Base-by-base conservation (phyloP, 2,888 invertebrate genomes). In the Dasysyrphus tricinctus region DNA sequence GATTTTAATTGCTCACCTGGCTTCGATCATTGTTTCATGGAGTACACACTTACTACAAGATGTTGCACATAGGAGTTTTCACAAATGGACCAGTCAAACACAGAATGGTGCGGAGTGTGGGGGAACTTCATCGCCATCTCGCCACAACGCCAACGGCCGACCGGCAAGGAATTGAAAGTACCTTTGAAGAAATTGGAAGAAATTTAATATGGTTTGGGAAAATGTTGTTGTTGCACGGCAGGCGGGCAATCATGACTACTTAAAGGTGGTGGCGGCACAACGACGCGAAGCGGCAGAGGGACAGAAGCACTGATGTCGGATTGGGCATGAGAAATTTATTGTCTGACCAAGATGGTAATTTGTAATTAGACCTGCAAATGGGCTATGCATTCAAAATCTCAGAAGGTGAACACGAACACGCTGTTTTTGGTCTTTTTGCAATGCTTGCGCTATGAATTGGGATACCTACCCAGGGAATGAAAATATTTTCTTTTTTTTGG, bases 1-100 rank as follows among this genome's bases (percentile, higher is more conserved):
- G 77, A 78, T 81, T 85, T 85, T 85, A 85, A 85, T 85, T 85
- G 85, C 77, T 85, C 81, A 81, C 80, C 85, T 85, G 81, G 77
- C 74, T 69, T 49, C 42, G 81, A 77, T 63, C 85, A 85, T 85
- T 85, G 80, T 81, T 81, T 37, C 80, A 70, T 42, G 34, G 76
- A 61, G 57, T 69, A 63, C 69, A 69, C 51, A 65, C 63, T 42
- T 39, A 65, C 81, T 74, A 76, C 81, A 81, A 61, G 85, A 80
- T 80, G 80, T 80, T 77, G 69, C 77, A 74, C 80, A 69, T 61
- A 47, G 73, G 59, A 73, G n/a, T 54, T 70, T 69, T 37, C 59
- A 24, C 24, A 80, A 44, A 54, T 72, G 39, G 63, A 57, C 63
- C 57, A 47, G 47, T 39, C 16, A 42, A 56, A 42, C 37, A 44